A percentile compares a stretch with the other conserved stretches of the same genome.
Evolutionary conservation across 2,113 vertebrate genomes (phyloP).

Genomic region (Thinocorus orbignyianus): DNA sequence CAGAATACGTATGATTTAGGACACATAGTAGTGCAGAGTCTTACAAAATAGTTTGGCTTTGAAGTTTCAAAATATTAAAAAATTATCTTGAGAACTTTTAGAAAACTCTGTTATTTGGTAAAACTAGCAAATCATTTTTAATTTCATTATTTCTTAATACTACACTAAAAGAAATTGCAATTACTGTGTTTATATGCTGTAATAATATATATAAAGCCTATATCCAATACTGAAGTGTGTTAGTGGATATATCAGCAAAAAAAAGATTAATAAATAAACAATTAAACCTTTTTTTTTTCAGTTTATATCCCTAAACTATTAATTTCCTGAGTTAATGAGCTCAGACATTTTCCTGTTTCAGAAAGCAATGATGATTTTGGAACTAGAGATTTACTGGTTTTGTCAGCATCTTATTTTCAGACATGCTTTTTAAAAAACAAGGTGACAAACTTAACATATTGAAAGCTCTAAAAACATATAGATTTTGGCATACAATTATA

Average conservation of each 20-base stretch:
- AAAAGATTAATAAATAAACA: background rate
- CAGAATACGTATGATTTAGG: background rate
- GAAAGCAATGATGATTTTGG: background rate
- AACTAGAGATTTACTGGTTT: background rate
- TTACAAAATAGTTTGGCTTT: background rate
- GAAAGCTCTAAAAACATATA: background rate
- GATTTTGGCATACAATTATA: background rate
- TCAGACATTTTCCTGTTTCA: background rate
- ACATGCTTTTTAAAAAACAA: background rate
- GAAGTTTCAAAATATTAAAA: background rate
- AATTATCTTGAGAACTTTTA: background rate
- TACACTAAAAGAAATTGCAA: background rate
- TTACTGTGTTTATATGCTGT: background rate
- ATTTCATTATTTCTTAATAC: background rate
- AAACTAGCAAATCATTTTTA: background rate
- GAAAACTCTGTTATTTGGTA: background rate
- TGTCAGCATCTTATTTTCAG: background rate
- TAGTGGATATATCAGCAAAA: background rate
- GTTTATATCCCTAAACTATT: background rate
- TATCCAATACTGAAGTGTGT: background rate
- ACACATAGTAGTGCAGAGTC: background rate
- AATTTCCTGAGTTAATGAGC: background rate
- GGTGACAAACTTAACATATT: background rate
- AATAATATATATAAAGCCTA: background rate
- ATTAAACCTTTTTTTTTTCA: background rate